Percentiles rank a stretch among this genome's conserved stretches.
Conservation (phyloP, 2,797 vertebrate genomes). For the Lophotriccus pileatus region DNA sequence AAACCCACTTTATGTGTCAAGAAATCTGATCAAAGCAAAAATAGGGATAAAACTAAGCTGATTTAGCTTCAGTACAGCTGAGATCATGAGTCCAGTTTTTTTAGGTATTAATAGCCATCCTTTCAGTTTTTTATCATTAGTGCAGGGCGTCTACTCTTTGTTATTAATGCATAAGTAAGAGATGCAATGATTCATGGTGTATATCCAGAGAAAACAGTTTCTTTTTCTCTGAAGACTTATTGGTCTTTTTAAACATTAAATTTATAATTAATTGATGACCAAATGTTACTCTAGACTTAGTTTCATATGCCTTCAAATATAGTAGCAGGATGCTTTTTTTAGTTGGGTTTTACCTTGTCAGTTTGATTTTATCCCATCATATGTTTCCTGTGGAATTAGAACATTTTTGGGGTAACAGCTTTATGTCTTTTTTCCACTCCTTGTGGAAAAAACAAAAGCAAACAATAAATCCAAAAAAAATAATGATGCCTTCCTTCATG, state of each 20-base stretch:
- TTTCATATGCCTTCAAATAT: not conserved
- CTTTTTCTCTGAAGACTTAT: not conserved
- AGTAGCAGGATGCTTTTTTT: not conserved
- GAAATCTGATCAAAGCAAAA: not conserved
- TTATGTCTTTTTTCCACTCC: not conserved
- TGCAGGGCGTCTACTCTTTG: not conserved
- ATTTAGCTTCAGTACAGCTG: not conserved
- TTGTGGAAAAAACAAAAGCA: not conserved
- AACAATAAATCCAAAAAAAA: not conserved
- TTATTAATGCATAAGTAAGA: not conserved
- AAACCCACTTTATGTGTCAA: not conserved
- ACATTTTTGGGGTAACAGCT: not conserved
- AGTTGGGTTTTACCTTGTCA: not conserved
- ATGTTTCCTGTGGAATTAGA: not conserved
- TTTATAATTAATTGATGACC: not conserved
- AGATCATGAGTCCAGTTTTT: not conserved
- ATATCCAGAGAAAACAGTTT: not conserved
- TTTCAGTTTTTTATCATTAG: not conserved
- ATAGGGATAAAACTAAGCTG: not conserved
- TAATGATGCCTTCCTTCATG: not conserved
- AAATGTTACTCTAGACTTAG: not conserved
- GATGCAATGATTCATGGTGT: not conserved
- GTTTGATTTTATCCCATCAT: not conserved
- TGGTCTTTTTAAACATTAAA: not conserved
- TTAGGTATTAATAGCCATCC: not conserved